phyloP scores from a whole-genome alignment of 2,113 vertebrate species.

The Dasyprocta punctata region DNA sequence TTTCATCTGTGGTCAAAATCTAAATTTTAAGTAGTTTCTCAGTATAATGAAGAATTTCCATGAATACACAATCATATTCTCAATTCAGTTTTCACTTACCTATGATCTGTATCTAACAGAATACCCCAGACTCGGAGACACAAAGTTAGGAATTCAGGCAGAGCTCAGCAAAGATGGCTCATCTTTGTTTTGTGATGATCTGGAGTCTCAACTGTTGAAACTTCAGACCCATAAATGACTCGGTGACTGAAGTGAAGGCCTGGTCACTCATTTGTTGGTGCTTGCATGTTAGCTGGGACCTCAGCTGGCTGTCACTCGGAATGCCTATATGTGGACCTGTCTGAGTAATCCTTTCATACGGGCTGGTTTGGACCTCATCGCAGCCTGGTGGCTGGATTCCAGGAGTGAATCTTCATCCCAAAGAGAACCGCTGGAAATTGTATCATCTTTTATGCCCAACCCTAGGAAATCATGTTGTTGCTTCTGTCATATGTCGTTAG shows the following conservation, averaged over 20 bases:
- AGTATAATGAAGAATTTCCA: neutral
- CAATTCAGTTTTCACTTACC: neutral
- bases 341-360: neutral
- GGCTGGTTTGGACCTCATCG: neutral
- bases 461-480: neutral
- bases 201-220: neutral
- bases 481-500: neutral
- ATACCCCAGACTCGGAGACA: neutral
- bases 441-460: neutral
- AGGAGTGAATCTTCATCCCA: neutral
- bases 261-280: neutral
- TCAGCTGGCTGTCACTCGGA: neutral
- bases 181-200: neutral
- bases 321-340: neutral
- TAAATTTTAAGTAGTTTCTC: conserved; percentile 5
- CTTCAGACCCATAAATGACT: neutral
- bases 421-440: neutral
- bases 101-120: neutral
- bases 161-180: neutral
- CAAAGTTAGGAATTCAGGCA: neutral
- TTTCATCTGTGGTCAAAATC: conserved; percentile 4
- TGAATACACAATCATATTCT: neutral
- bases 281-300: neutral
- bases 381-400: neutral
- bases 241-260: neutral